Percentiles rank a stretch among this genome's conserved stretches.
Evolutionary conservation across 2,113 vertebrate species (phyloP).

Genomic region (Nicator chloris): DNA sequence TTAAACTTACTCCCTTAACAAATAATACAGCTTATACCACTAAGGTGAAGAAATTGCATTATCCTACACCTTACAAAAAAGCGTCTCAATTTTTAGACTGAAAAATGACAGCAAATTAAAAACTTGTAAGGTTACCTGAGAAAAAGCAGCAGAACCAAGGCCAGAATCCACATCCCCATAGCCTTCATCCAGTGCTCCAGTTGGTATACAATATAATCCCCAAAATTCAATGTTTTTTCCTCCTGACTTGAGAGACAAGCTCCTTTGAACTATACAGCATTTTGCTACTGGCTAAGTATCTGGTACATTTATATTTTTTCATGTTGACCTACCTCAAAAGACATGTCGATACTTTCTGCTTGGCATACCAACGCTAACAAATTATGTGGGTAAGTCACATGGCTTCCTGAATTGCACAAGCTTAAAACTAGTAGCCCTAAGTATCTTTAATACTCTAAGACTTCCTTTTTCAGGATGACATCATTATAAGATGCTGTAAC

Average conservation of each 20-base stretch:
- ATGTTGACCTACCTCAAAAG: background rate
- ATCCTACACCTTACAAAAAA: background rate
- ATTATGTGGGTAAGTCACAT: background rate
- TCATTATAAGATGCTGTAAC: background rate
- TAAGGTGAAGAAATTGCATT: background rate
- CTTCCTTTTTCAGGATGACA: constrained; percentile 1
- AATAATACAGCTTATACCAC: background rate
- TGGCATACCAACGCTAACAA: background rate
- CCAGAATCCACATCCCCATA: background rate
- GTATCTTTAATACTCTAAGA: background rate
- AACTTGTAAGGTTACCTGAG: background rate
- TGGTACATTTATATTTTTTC: background rate
- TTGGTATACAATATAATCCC: background rate
- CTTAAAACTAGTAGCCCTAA: background rate
- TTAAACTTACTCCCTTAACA: background rate
- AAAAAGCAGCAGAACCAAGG: background rate
- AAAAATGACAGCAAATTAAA: background rate
- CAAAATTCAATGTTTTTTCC: background rate
- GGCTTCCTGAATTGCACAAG: background rate
- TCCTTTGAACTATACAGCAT: background rate
- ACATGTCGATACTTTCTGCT: background rate
- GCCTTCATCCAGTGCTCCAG: background rate
- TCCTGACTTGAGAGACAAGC: background rate
- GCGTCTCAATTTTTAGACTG: background rate
- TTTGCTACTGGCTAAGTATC: background rate